phyloP scores from a whole-genome alignment of 2,888 invertebrate species.

The Ellobium chinense region DNA sequence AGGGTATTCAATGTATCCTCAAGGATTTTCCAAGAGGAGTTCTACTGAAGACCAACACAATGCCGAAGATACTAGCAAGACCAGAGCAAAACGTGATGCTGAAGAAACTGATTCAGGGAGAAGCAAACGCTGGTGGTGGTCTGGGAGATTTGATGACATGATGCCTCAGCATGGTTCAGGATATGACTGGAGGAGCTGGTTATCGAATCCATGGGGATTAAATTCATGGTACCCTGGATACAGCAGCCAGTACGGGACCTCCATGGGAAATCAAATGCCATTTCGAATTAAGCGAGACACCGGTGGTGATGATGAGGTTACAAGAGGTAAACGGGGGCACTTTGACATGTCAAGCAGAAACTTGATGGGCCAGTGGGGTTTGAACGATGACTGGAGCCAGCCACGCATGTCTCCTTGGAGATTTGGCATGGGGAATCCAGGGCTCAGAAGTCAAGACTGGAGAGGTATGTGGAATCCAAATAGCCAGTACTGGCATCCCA shows the following conservation, averaged over 20 bases:
- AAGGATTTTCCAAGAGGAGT: background rate
- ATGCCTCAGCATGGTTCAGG: background rate
- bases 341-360: background rate
- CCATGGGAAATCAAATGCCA: background rate
- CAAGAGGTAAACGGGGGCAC: background rate
- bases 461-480: background rate
- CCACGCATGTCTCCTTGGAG: too few species aligned
- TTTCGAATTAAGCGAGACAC: background rate
- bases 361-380: background rate
- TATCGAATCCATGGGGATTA: background rate
- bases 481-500: background rate
- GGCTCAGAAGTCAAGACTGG: background rate
- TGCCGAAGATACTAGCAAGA: background rate
- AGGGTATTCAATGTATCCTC: background rate
- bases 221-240: background rate
- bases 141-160: background rate
- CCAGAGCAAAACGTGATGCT: background rate
- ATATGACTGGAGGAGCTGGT: background rate
- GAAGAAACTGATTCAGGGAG: background rate
- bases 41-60: background rate
- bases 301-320: background rate
- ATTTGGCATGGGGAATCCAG: background rate
- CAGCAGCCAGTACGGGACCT: background rate
- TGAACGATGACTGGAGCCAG: too few species aligned
- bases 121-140: conserved; percentile 15